Conservation (phyloP, 2,113 vertebrate species). For the Narcine bancroftii region DNA sequence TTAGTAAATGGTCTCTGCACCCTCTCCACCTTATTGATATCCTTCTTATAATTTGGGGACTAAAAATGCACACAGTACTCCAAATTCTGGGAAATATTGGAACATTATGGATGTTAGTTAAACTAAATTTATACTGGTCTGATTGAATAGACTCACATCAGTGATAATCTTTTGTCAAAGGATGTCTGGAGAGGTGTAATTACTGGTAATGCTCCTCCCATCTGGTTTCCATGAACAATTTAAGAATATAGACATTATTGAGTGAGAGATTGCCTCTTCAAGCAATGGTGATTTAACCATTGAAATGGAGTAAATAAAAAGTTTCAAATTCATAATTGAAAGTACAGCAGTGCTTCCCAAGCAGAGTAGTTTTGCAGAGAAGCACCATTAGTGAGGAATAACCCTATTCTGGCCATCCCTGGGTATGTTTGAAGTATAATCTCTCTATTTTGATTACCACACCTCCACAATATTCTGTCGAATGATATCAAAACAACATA, state of each 20-base stretch:
- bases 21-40: too few relatives aligned
- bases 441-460: too few relatives aligned
- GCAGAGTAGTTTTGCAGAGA: neutral
- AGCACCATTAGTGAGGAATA: neutral
- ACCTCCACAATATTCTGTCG: too few relatives aligned
- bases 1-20: too few relatives aligned
- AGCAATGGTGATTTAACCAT: neutral
- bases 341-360: neutral
- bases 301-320: neutral
- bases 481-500: too few relatives aligned
- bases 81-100: neutral
- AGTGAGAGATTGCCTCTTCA: neutral
- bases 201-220: neutral
- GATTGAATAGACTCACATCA: neutral
- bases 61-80: too few relatives aligned
- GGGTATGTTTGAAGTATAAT: too few relatives aligned
- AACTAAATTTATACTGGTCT: neutral
- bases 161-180: neutral
- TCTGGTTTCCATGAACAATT: neutral
- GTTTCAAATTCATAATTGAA: neutral
- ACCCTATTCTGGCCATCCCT: too few relatives aligned
- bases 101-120: neutral
- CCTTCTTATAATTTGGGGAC: too few relatives aligned
- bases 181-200: neutral
- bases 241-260: neutral